Evolutionary conservation across 1,140 invertebrate genomes (phyloP).

Genomic region (Sweltsa coloradensis): DNA sequence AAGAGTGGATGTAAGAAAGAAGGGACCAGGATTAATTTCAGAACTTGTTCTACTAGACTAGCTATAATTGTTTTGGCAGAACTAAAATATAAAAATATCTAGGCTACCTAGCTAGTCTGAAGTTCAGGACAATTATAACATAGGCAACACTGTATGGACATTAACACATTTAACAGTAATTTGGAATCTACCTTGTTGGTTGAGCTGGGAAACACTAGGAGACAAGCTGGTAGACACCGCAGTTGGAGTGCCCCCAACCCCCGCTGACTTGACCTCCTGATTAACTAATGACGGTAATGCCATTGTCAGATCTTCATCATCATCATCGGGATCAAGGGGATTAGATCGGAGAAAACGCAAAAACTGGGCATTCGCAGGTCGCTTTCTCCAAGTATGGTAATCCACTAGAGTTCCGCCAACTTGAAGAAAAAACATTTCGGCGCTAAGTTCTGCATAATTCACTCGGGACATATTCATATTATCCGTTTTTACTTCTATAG

Average conservation of each 20-base stretch:
- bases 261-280: conserved; percentile 49
- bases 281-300: neutral
- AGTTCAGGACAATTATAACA: too few species aligned
- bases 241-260: conserved; percentile 45
- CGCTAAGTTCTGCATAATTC: conserved; percentile 63
- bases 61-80: too few species aligned
- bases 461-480: conserved; percentile 32
- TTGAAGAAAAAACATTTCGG: conserved; percentile 76
- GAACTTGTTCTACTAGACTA: too few species aligned
- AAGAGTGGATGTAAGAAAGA: too few species aligned
- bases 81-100: too few species aligned
- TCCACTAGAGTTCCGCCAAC: conserved; percentile 79
- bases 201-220: conserved; percentile 43
- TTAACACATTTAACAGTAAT: conserved; percentile 1
- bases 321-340: conserved; percentile 53
- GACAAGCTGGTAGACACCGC: conserved; percentile 45
- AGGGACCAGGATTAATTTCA: too few species aligned
- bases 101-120: too few species aligned
- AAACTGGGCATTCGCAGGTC: conserved; percentile 56
- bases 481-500: conserved; percentile 35
- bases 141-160: neutral
- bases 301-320: conserved; percentile 35
- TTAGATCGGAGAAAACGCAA: conserved; percentile 61
- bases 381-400: conserved; percentile 66
- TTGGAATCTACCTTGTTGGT: conserved; percentile 31